A percentile compares a stretch with the other conserved stretches of the same genome.
phyloP scores from a whole-genome alignment of 1,140 invertebrate species.

The Bombus waltoni region DNA sequence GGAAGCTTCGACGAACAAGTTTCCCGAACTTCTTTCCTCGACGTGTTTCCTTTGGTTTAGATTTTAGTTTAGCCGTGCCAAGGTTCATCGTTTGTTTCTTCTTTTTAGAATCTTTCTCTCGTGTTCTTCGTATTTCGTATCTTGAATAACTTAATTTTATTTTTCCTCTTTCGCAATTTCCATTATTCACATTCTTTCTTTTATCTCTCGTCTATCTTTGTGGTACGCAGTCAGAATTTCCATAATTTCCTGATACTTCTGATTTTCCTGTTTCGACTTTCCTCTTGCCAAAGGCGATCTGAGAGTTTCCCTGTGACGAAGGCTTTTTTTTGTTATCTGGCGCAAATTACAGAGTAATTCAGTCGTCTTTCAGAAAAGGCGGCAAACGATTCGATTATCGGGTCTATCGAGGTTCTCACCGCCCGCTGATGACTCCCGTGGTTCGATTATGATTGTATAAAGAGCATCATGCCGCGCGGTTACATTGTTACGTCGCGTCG shows the following conservation, averaged over 20 bases:
- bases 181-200: too few relatives aligned
- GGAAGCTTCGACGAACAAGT: neutral
- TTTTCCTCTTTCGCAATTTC: too few relatives aligned
- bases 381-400: conserved; percentile 40
- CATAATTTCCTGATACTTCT: neutral
- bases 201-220: too few relatives aligned
- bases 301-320: too few relatives aligned
- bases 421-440: conserved; percentile 39
- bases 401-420: conserved; percentile 9
- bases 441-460: conserved; percentile 69
- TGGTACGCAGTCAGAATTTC: neutral
- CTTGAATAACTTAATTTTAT: neutral
- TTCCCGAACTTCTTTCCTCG: neutral
- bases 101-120: neutral
- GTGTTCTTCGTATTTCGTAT: neutral
- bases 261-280: neutral
- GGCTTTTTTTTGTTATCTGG: neutral
- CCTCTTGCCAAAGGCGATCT: neutral
- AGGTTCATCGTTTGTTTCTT: neutral
- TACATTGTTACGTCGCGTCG: conserved; percentile 57
- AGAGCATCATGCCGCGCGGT: conserved; percentile 61
- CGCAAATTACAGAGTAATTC: neutral
- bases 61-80: neutral
- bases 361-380: neutral
- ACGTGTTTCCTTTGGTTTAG: neutral